These are phyloP conservation scores for Megaceryle torquata DNA, from an alignment of 2,113 vertebrate genomes.

Conservation along the genomic window DNA sequence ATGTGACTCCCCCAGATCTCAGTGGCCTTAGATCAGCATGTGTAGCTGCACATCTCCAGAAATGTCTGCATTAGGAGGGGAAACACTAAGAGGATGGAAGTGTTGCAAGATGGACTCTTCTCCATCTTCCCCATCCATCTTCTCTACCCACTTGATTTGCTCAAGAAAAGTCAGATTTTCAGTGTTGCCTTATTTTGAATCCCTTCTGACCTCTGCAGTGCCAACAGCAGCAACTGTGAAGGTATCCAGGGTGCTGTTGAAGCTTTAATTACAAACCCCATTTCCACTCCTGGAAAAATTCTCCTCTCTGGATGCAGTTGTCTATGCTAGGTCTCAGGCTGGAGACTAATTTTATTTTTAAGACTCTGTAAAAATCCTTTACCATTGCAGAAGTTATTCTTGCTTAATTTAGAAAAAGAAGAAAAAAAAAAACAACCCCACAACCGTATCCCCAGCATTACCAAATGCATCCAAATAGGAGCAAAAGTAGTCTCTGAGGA, in stretches of 20 bases:
- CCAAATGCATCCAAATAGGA: neutral
- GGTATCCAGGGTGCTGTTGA: neutral
- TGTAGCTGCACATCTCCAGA: neutral
- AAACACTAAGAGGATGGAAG: neutral
- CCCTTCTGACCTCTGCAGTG: neutral
- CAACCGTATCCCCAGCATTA: neutral
- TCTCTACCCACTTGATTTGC: neutral
- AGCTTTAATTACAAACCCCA: neutral
- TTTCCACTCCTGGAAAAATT: constrained; percentile 11
- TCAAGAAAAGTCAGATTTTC: neutral
- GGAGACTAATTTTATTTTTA: constrained; percentile 2
- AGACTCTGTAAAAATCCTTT: neutral
- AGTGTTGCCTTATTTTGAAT: neutral
- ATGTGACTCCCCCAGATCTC: neutral
- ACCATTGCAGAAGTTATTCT: neutral
- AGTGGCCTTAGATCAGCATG: accelerated
- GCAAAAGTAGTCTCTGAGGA: neutral
- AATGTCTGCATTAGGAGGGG: neutral
- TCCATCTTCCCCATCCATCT: neutral
- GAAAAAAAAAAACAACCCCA: neutral
- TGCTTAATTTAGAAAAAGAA: neutral
- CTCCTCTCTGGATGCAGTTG: neutral
- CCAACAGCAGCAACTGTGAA: neutral
- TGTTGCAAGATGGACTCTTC: neutral
- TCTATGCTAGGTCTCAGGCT: neutral